These are phyloP conservation scores for Stegastes partitus DNA, from an alignment of 2,113 vertebrate species.

Conservation along the genomic window DNA sequence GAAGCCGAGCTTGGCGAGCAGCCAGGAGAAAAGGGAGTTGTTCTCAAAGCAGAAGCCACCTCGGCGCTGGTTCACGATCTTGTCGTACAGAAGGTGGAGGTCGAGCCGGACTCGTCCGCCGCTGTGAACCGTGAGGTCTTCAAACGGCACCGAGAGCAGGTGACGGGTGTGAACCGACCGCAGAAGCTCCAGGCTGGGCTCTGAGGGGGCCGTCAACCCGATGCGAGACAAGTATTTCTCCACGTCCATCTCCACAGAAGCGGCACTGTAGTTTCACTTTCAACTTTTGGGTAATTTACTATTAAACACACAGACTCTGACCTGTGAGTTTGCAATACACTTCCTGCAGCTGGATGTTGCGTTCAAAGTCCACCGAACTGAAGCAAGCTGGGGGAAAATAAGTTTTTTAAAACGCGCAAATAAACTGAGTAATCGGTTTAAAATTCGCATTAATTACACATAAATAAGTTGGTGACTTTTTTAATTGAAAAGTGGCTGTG, in stretches of 20 bases:
- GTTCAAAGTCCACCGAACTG: too few species aligned
- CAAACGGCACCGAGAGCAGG: slow-evolving; percentile 82
- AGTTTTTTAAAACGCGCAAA: too few species aligned
- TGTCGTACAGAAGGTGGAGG: slow-evolving; percentile 75
- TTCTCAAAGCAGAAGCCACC: slow-evolving; percentile 86
- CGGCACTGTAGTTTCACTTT: neutral
- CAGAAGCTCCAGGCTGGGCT: slow-evolving; percentile 69
- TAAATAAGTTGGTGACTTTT: too few species aligned
- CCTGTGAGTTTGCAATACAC: too few species aligned
- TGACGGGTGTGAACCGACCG: slow-evolving; percentile 75
- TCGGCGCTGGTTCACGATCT: slow-evolving; percentile 77
- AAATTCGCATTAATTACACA: too few species aligned
- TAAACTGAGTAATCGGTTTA: too few species aligned
- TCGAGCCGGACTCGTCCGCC: slow-evolving; percentile 70
- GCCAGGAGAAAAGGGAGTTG: slow-evolving; percentile 85
- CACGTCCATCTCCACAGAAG: slow-evolving; percentile 71
- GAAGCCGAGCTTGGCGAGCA: slow-evolving; percentile 80
- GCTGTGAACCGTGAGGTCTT: slow-evolving; percentile 83
- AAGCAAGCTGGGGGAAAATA: too few species aligned
- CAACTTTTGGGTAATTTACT: neutral
- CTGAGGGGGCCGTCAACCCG: slow-evolving; percentile 31
- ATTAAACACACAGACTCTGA: too few species aligned
- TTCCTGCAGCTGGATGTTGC: too few species aligned
- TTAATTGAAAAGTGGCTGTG: too few species aligned
- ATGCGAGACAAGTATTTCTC: slow-evolving; percentile 79